Base-by-base conservation (phyloP, 2,113 vertebrate genomes). In the Amphilophus citrinellus region DNA sequence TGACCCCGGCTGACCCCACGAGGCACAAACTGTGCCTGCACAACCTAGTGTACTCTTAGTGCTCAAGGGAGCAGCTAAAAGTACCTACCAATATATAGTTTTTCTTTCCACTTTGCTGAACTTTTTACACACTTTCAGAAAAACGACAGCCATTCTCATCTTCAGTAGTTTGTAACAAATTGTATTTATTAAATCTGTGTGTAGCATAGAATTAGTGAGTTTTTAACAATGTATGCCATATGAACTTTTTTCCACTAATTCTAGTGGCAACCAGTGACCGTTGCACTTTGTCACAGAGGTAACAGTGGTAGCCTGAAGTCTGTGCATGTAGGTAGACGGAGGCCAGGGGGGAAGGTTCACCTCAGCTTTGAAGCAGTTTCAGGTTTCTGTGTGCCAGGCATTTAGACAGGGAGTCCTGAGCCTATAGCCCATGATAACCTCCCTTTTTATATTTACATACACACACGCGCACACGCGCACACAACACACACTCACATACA, bases 361-460 rank as follows among this genome's bases (percentile, higher is more conserved):
- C 35, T 76, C 58, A 65, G 73, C 93, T 94, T 94, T 94, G 93
- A 93, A 93, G 91, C 85, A 75, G 93, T 89, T 87, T 94, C 92
- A 88, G 47, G 85, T 93, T 22, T 91, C 93, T 82, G 71, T 83
- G 79, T 91, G 80, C 83, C 87, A 91, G 88, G 85, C 83, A 90
- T 90, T 86, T 84, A 94, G 90, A 88, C 88, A 87, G 68, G 71
- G 76, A 79, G 61, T 58, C 73, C 82, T 89, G 77, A 85, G 84
- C 90, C 82, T 85, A 88, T 86, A 91, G 84, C 66, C 75, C 66
- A 27, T 68, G 75, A 61, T 83, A 63, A 44, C 82, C 84, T 86
- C 53, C 47, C 5, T 18, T 56, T 53, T 17, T 50, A 15, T 50
- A 50, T 47, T 5, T 47, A 47, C 10, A 42, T 42, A 42, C 10